A percentile compares a stretch with the other conserved stretches of the same genome.
These are phyloP conservation scores for Melanostigma gelatinosum DNA, from an alignment of 2,113 vertebrate species.

Conservation along the genomic window DNA sequence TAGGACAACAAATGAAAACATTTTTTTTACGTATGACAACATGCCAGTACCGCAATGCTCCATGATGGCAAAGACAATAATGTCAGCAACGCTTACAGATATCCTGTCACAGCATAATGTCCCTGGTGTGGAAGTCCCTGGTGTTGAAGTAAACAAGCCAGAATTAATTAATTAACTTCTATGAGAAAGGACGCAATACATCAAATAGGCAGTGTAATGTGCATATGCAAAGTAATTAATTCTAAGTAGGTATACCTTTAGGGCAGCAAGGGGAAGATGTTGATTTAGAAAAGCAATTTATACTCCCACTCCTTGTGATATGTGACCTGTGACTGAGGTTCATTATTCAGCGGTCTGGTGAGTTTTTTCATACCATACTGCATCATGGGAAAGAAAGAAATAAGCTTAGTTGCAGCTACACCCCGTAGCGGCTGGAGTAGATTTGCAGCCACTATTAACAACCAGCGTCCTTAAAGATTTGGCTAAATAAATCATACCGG, in stretches of 20 bases:
- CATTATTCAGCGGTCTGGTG: constrained; percentile 14
- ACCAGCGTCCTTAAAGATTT: constrained; percentile 27
- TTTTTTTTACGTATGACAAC: background rate
- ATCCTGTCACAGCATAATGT: background rate
- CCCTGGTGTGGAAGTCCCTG: background rate
- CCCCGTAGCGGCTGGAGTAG: background rate
- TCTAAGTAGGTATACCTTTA: constrained; percentile 6
- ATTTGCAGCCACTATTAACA: constrained; percentile 41
- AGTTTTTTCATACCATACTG: constrained; percentile 14
- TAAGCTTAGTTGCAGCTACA: background rate
- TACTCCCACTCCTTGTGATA: background rate
- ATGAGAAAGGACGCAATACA: background rate
- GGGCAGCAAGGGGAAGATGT: constrained; percentile 12
- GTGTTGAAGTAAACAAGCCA: constrained; percentile 9
- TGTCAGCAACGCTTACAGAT: constrained; percentile 2
- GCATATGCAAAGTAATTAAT: constrained; percentile 9
- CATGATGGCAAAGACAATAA: background rate
- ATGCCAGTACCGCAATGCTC: background rate
- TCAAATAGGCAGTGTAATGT: constrained; percentile 11
- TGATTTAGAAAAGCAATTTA: constrained; percentile 15
- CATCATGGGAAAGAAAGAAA: constrained; percentile 28
- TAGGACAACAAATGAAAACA: background rate
- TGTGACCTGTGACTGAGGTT: constrained; percentile 4
- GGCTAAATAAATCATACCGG: constrained; percentile 28
- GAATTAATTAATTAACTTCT: constrained; percentile 22